These are phyloP conservation scores for Lasius platythorax DNA, from an alignment of 2,888 invertebrate genomes.

Conservation along the genomic window DNA sequence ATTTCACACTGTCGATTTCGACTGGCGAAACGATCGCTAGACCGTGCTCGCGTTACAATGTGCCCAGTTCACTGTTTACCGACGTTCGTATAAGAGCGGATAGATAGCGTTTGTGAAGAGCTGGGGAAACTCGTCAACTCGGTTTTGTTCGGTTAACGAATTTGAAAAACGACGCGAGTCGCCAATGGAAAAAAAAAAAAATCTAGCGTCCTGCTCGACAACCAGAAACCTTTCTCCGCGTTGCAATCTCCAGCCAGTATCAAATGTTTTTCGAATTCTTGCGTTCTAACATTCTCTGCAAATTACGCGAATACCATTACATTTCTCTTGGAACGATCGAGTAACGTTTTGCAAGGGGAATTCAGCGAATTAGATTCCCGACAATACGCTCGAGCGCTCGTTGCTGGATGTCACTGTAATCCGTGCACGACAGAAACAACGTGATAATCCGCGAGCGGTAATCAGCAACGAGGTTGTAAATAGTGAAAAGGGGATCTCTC, in stretches of 20 bases:
- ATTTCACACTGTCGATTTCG: slow-evolving; percentile 71
- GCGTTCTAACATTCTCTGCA: not conserved
- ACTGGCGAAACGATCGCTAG: slow-evolving; percentile 61
- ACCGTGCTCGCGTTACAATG: slow-evolving; percentile 55
- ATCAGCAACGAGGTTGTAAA: slow-evolving; percentile 56
- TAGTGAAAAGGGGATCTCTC: slow-evolving; percentile 43
- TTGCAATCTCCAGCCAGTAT: slow-evolving; percentile 5
- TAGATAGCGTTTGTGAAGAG: slow-evolving; percentile 45
- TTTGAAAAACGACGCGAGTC: slow-evolving; percentile 45
- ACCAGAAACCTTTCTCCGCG: not conserved
- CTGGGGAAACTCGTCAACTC: slow-evolving; percentile 50
- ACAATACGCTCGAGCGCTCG: slow-evolving; percentile 36
- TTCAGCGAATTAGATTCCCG: slow-evolving; percentile 27
- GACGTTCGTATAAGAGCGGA: slow-evolving; percentile 53
- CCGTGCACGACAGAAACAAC: slow-evolving; percentile 38
- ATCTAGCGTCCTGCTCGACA: not conserved
- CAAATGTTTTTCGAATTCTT: slow-evolving; percentile 10
- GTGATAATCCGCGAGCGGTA: slow-evolving; percentile 53
- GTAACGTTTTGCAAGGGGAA: slow-evolving; percentile 24
- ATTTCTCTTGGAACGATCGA: slow-evolving; percentile 18
- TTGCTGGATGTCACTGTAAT: slow-evolving; percentile 42
- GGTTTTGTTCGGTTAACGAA: slow-evolving; percentile 55
- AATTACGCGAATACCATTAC: not conserved
- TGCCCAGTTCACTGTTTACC: slow-evolving; percentile 56
- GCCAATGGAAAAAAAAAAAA: slow-evolving; percentile 13